Percentiles rank a stretch among this genome's conserved stretches.
Evolutionary conservation across 2,113 vertebrate genomes (phyloP).

Genomic region (Neodontobutis hainanensis): DNA sequence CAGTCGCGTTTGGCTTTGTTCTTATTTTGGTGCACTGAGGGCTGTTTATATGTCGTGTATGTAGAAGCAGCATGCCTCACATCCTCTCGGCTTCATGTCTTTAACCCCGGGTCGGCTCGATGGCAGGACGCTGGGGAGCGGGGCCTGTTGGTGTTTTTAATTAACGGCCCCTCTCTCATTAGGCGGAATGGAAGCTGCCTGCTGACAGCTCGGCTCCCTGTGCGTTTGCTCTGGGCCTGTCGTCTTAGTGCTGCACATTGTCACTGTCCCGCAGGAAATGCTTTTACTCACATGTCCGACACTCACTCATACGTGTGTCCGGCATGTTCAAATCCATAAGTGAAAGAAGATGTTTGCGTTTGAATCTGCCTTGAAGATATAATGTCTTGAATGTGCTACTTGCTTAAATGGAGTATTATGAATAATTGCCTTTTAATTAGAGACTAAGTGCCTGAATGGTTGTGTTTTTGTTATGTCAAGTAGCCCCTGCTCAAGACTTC

Average conservation of each 20-base stretch:
- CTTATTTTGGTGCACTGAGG: slow-evolving; percentile 35
- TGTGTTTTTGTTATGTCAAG: too few species aligned
- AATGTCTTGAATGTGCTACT: too few species aligned
- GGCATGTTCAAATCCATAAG: too few species aligned
- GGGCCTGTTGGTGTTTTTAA: slow-evolving; percentile 77
- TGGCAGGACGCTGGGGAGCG: slow-evolving; percentile 68
- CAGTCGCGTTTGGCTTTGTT: slow-evolving; percentile 43
- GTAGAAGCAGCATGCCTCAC: slow-evolving; percentile 48
- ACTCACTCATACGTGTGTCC: slow-evolving; percentile 21
- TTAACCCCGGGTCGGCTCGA: slow-evolving; percentile 72
- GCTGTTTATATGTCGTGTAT: slow-evolving; percentile 52
- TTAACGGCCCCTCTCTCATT: slow-evolving; percentile 75
- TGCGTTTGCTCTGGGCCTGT: slow-evolving; percentile 59
- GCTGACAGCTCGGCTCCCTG: slow-evolving; percentile 72
- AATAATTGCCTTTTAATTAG: too few species aligned
- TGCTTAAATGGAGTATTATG: too few species aligned
- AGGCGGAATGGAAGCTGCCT: slow-evolving; percentile 69
- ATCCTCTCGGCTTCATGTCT: slow-evolving; percentile 56
- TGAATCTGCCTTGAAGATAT: too few species aligned
- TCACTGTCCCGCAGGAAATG: slow-evolving; percentile 57
- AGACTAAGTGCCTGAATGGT: too few species aligned
- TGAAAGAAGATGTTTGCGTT: too few species aligned
- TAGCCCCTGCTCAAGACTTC: too few species aligned
- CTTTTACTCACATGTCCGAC: slow-evolving; percentile 33
- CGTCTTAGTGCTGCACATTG: slow-evolving; percentile 54